Percentiles rank a stretch among this genome's conserved stretches.
These are phyloP conservation scores for Kobus ellipsiprymnus DNA, from an alignment of 2,113 vertebrate genomes.

Conservation along the genomic window DNA sequence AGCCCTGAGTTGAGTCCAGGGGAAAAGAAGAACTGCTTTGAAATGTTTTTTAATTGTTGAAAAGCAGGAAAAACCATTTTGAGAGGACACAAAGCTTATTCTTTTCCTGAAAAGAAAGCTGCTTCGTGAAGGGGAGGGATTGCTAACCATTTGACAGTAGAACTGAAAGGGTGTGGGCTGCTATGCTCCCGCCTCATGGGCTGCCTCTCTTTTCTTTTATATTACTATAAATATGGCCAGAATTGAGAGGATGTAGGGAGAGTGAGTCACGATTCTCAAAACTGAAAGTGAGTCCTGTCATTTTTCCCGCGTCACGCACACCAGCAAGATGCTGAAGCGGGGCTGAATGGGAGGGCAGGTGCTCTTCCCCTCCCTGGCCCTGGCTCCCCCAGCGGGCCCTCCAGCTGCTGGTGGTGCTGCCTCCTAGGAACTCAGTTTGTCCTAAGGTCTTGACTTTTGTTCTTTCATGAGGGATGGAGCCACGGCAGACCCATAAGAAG, in stretches of 20 bases:
- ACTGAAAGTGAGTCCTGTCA: slow-evolving; percentile 5
- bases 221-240: not conserved
- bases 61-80: not conserved
- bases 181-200: not conserved
- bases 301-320: not conserved
- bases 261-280: slow-evolving; percentile 12
- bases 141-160: not conserved
- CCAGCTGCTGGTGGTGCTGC: rapidly evolving
- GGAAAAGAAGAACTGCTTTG: slow-evolving; percentile 12
- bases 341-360: rapidly evolving
- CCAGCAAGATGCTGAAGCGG: not conserved
- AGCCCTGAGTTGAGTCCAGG: not conserved
- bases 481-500: not conserved
- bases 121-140: not conserved
- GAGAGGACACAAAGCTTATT: not conserved
- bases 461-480: not conserved
- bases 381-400: not conserved
- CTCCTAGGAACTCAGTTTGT: rapidly evolving
- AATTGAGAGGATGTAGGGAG: not conserved
- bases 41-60: slow-evolving; percentile 18
- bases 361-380: too few relatives aligned
- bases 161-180: not conserved
- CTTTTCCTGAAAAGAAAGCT: not conserved
- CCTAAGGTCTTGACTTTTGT: not conserved
- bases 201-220: not conserved